phyloP scores from a whole-genome alignment of 2,113 vertebrate genomes.

The Bubalus kerabau region DNA sequence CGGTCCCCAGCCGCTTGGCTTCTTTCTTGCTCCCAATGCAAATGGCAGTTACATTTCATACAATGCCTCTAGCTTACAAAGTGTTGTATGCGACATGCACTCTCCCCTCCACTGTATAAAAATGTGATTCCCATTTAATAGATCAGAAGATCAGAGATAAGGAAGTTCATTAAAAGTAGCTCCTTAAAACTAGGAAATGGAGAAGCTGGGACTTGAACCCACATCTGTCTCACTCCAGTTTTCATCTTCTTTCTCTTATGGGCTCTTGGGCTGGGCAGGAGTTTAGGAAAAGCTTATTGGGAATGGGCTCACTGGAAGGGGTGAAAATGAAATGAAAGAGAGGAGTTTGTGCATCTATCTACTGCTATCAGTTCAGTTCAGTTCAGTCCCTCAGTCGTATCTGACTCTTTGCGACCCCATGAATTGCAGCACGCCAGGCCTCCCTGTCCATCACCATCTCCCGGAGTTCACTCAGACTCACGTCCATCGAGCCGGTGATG shows the following conservation, averaged over 20 bases:
- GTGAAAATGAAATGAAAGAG: background rate
- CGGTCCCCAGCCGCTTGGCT: too few relatives aligned
- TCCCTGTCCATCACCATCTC: too few relatives aligned
- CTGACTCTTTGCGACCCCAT: rapidly evolving
- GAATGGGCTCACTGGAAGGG: background rate
- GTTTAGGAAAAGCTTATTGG: background rate
- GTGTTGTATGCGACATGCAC: background rate
- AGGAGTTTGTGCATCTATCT: background rate
- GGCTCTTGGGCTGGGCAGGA: background rate
- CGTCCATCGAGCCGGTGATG: too few relatives aligned
- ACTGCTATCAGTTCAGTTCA: too few relatives aligned
- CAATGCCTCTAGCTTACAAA: background rate
- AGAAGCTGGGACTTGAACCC: background rate
- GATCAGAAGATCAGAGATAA: background rate
- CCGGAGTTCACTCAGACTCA: too few relatives aligned
- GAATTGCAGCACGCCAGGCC: too few relatives aligned
- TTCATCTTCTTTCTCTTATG: background rate
- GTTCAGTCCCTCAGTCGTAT: too few relatives aligned
- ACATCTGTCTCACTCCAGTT: background rate
- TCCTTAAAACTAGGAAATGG: background rate
- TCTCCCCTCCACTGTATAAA: background rate
- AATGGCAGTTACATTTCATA: background rate
- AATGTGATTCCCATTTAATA: background rate
- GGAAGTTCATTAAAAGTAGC: background rate
- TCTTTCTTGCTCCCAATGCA: background rate